Percentiles rank a stretch among this genome's conserved stretches.
phyloP scores from a whole-genome alignment of 35 echinoderm and acorn worm species.

The Amphiura filiformis region DNA sequence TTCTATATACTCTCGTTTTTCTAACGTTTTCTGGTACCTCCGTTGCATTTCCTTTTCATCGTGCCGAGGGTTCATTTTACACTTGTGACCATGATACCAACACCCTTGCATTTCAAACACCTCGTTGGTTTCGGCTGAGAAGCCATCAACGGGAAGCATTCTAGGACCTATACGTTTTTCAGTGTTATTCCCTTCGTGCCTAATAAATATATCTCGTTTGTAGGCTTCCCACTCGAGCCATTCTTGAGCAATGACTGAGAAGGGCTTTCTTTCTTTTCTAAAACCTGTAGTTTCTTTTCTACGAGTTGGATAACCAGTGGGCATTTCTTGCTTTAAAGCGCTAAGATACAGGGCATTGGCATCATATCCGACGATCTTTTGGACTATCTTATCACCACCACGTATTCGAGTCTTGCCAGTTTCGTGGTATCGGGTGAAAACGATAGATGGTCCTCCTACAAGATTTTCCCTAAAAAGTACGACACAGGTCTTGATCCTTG shows the following conservation, averaged over 20 bases:
- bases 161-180: slow-evolving; percentile 32
- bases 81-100: slow-evolving; percentile 37
- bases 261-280: background rate
- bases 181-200: background rate
- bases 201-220: background rate
- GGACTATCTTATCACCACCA: background rate
- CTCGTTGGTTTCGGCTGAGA: slow-evolving; percentile 27
- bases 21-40: slow-evolving; percentile 4
- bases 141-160: slow-evolving; percentile 40
- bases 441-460: slow-evolving; percentile 32
- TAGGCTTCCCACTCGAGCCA: slow-evolving; percentile 15
- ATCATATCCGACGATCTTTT: background rate
- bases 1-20: slow-evolving; percentile 33
- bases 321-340: slow-evolving; percentile 30
- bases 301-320: background rate
- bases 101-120: slow-evolving; percentile 67
- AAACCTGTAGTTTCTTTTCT: background rate
- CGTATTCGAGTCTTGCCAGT: background rate
- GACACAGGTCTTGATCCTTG: slow-evolving; percentile 43
- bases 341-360: slow-evolving; percentile 13
- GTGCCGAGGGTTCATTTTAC: background rate
- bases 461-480: slow-evolving; percentile 16
- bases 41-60: background rate
- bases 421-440: slow-evolving; percentile 1
- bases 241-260: background rate